Evolutionary conservation across 2,113 vertebrate species (phyloP), one percentile per base, ranked within the genome.

Genomic region (Cricetomys ansorgei): DNA sequence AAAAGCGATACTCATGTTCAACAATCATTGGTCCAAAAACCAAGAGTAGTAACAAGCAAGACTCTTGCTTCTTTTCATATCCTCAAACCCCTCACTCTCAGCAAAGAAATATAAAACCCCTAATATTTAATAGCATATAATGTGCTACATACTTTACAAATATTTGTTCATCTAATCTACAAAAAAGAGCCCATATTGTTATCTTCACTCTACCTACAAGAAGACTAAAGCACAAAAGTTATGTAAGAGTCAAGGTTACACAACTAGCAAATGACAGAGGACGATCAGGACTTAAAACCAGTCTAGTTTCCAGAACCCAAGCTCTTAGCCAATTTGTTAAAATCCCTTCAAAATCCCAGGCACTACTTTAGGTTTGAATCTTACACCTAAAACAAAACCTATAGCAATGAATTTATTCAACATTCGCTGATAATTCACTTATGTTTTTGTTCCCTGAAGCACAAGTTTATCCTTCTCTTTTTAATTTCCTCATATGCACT

Each of bases 171-270:
- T 81, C 65, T 86, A 67, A 80, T 76, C 81, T 90, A 84, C 5
- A 91, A 91, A 91, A 83, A 40, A 89, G 59, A 55, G 29, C 17
- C 70, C 50, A 55, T 83, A 96, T 57, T 75, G 85, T 83, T 77
- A 55, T 40, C 59, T 43, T 17, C 53, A 69, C 80, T 96, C 59
- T 65, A n/a, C 15, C 27, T 67, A 43, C 88, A 95, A 91, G 29
- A 95, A 94, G 95, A 90, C 17, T 91, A 50, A 92, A n/a, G 25
- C 19, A 80, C 4, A 64, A 15, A 91, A 93, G 43, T 94, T 94
- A 92, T 29, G 3, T 87, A 96, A 90, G 62, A 19, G 19, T 53
- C 70, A 94, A 90, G 31, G 40, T 93, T 86, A 96, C 55, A 91
- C 40, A 89, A 76, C 69, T 84, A 76, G 72, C 81, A 96, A 92